phyloP scores from a whole-genome alignment of 37 sponge, comb jelly and placozoan genomes.

The Chondrosia reniformis region DNA sequence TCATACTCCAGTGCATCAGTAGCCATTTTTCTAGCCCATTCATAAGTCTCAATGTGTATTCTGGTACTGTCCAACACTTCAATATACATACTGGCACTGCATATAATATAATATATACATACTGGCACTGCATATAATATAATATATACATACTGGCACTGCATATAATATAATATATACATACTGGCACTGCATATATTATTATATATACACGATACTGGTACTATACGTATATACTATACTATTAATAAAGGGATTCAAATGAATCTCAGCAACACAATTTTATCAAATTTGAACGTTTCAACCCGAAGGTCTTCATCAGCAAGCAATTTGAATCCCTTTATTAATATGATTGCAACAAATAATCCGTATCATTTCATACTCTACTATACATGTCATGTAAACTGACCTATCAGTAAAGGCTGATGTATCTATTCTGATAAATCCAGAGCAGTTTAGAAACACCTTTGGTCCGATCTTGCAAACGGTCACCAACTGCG shows the following conservation, averaged over 20 bases:
- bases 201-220: neutral
- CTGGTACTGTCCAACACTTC: conserved; percentile 94
- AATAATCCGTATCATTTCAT: too few relatives aligned
- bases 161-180: neutral
- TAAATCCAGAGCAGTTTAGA: conserved; percentile 94
- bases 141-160: neutral
- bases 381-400: too few relatives aligned
- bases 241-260: too few relatives aligned
- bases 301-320: too few relatives aligned
- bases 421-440: conserved; percentile 63
- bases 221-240: too few relatives aligned
- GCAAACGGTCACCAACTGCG: conserved; percentile 85
- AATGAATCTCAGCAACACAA: too few relatives aligned
- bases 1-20: conserved; percentile 97
- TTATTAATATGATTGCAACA: too few relatives aligned
- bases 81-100: conserved; percentile 58
- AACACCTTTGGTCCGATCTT: conserved; percentile 88
- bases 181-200: neutral
- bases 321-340: too few relatives aligned
- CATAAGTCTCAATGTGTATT: conserved; percentile 95
- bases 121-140: neutral
- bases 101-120: neutral
- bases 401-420: conserved; percentile 64
- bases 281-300: too few relatives aligned
- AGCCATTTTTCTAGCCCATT: conserved; percentile 99